Base-by-base conservation (phyloP, 2,113 vertebrate species). In the Sylvilagus bachmani region DNA sequence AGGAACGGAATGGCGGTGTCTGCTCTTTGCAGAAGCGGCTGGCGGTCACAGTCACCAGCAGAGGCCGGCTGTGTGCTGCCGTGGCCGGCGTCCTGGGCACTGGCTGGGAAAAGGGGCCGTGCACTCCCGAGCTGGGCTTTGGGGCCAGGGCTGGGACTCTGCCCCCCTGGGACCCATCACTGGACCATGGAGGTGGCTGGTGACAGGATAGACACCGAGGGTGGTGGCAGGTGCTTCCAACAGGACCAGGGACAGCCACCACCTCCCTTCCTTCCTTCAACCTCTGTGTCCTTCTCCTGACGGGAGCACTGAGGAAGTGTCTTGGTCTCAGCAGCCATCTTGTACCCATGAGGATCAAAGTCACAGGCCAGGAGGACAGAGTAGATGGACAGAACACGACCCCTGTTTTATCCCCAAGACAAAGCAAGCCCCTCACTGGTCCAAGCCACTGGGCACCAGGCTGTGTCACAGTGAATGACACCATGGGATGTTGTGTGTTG, bases 1-100 rank as follows among this genome's bases (percentile, higher is more conserved):
- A 97, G 95, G 92, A 94, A 85, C 6, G 10, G 13, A 55, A 88
- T 33, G 74, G 86, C 25, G 38, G 91, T 44, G 86, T 49, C 86
- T 58, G 0, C 2, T 86, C 86, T 55, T 74, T 53, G 6, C 83
- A 51, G 93, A 94, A 93, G 86, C 93, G 12, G 55, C 55, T 58
- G 55, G 55, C 55, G 17, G 55, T 44, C 44, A 44, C 44, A 6
- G 44, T 6, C 44, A 44, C 44, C 5, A 1, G 0, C 0, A 0
- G 89, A 91, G 94, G 90, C 97, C 44, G 44, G 44, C 44, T 44
- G 44, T 44, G 44, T 44, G 44, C 44, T 44, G 44, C 44, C 44
- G 44, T 44, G 44, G 44, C 44, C 6, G 44, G 44, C 6, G 44
- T 44, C 44, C 44, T 44, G 6, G 44, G 44, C 44, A 44, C 44